These are phyloP conservation scores for Champsocephalus gunnari DNA, from an alignment of 2,797 vertebrate genomes.

Conservation along the genomic window DNA sequence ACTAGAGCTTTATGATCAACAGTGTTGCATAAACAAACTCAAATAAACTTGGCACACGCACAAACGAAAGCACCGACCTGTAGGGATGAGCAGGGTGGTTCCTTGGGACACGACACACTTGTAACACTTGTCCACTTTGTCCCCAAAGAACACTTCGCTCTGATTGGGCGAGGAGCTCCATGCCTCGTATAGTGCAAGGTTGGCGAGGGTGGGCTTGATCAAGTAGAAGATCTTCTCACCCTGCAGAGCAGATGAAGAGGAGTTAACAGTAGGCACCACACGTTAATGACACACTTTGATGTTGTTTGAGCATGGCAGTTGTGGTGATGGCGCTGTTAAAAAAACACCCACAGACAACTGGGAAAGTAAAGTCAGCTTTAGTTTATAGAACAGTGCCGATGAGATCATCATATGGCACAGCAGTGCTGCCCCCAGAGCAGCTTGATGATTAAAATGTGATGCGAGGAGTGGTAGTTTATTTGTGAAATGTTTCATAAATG, in stretches of 20 bases:
- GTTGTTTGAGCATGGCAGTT: background rate
- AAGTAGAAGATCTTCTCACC: conserved; percentile 99
- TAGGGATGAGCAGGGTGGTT: conserved; percentile 97
- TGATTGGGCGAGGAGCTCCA: conserved; percentile 99
- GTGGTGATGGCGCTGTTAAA: background rate
- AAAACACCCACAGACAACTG: background rate
- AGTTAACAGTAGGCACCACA: background rate
- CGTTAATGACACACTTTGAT: conserved; percentile 10
- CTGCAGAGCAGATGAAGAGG: conserved; percentile 74
- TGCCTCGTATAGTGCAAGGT: conserved; percentile 97
- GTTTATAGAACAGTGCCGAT: background rate
- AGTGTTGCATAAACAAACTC: too few species aligned
- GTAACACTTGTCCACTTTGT: conserved; percentile 98
- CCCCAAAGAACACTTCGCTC: conserved; percentile 98
- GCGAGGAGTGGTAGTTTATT: conserved; percentile 3
- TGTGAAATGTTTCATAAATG: background rate
- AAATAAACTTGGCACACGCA: background rate
- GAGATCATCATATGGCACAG: conserved; percentile 10
- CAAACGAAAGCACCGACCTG: conserved; percentile 84
- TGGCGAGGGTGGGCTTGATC: conserved; percentile 95
- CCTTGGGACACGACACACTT: conserved; percentile 96
- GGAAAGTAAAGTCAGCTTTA: conserved; percentile 21
- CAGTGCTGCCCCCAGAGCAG: conserved; percentile 9
- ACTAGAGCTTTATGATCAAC: background rate
- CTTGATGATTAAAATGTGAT: conserved; percentile 23